Evolutionary conservation across 2,797 vertebrate species (phyloP), one percentile per base, ranked within the genome.

Genomic region (Liasis olivaceus): DNA sequence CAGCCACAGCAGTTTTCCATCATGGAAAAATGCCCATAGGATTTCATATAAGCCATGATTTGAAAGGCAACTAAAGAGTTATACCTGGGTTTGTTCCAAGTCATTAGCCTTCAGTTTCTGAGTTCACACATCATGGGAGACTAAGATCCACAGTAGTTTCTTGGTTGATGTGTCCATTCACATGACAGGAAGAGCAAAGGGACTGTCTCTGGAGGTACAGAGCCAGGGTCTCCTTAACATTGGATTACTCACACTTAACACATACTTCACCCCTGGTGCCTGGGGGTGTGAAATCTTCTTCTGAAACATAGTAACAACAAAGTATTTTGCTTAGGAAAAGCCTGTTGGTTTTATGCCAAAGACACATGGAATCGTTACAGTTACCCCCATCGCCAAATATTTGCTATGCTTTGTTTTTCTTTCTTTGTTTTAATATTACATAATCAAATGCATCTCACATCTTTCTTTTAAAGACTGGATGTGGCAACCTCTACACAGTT

Each of bases 391-490:
- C 72, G n/a, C 59, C 89, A 85, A 88, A 85, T 88, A 85, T 88
- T 88, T 66, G 63, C 36, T 85, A 17, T 60, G 85, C 36, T 92
- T 89, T 60, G 5, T 22, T 26, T 54, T 8, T 28, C 28, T 28
- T 63, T 31, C 2, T 51, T 51, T 51, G 51, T 51, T 51, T 51
- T 64, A 89, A 26, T 11, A 92, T 72, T 86, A 64, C 4, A 1
- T 89, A 92, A 93, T 56, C 91, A 87, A 69, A 85, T 88, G 56
- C 86, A 81, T 28, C 88, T 51, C 26, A 87, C 15, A 91, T 93
- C 28, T 86, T 93, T 85, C 88, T 28, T 92, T 3, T 60, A 56
- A 54, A 87, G 28, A 31, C 59, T 81, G 84, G 94, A 58, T 88
- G 14, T 85, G 64, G 47, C 0, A 0, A 0, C 58, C 85, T 85